Conservation (phyloP, 2,888 invertebrate species). For the Euplagia quadripunctaria region DNA sequence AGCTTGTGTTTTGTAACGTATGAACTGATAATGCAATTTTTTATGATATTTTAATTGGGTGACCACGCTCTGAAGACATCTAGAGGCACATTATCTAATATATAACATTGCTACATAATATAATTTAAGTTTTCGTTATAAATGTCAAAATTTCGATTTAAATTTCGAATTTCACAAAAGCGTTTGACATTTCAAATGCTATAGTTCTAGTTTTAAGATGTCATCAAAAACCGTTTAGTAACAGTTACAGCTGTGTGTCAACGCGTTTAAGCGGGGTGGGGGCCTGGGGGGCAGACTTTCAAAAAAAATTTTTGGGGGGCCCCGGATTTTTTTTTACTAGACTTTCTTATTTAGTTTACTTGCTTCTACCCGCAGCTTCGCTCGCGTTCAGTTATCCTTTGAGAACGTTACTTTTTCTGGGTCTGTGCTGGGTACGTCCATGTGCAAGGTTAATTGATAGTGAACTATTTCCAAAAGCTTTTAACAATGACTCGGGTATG, state of each 20-base stretch:
- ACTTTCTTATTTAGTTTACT: too few species aligned
- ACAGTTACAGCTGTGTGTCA: background rate
- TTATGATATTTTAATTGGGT: background rate
- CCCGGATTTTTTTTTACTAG: too few species aligned
- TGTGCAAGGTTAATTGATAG: too few species aligned
- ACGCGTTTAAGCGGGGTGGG: background rate
- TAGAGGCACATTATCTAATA: background rate
- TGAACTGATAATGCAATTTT: background rate
- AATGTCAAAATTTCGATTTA: constrained; percentile 3
- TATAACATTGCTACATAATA: background rate
- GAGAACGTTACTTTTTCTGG: too few species aligned
- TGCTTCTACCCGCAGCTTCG: too few species aligned
- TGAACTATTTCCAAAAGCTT: too few species aligned
- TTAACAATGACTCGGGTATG: too few species aligned
- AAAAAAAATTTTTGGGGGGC: too few species aligned
- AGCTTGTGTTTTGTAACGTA: too few species aligned
- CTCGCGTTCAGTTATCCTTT: too few species aligned
- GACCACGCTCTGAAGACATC: background rate
- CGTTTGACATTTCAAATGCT: background rate
- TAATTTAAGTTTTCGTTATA: background rate
- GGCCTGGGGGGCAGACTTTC: too few species aligned
- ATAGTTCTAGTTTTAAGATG: background rate
- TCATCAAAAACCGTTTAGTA: background rate
- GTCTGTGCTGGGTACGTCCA: too few species aligned
- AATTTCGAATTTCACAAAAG: background rate